phyloP scores from a whole-genome alignment of 2,888 invertebrate genomes.

The Polydesmus complanatus region DNA sequence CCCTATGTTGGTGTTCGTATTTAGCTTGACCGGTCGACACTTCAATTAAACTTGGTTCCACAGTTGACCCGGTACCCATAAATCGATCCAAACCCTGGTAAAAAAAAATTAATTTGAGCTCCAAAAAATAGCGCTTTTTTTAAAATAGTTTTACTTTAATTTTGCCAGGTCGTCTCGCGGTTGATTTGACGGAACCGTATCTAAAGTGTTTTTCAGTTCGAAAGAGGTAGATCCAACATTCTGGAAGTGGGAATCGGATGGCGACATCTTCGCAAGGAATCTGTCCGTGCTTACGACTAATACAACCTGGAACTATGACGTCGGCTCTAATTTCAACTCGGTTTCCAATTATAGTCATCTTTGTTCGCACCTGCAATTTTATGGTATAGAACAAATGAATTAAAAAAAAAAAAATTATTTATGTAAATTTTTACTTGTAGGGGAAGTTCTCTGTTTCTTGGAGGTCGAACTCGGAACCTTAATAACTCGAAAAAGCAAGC shows the following conservation, averaged over 20 bases:
- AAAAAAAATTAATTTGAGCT: too few relatives aligned
- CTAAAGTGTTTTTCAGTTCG: conserved; percentile 95
- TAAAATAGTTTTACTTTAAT: conserved; percentile 32
- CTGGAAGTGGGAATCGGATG: conserved; percentile 92
- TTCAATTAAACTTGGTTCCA: conserved; percentile 84
- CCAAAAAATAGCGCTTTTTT: neutral
- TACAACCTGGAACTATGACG: conserved; percentile 90
- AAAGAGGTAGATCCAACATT: conserved; percentile 98
- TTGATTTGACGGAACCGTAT: conserved; percentile 92
- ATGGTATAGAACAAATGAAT: conserved; percentile 9
- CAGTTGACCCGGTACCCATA: conserved; percentile 75
- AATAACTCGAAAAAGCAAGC: conserved; percentile 94
- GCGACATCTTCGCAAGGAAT: conserved; percentile 95
- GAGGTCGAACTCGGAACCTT: conserved; percentile 87
- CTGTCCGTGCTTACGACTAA: conserved; percentile 86
- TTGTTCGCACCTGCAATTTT: conserved; percentile 20
- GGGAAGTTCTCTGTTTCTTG: conserved; percentile 90
- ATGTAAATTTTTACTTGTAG: conserved; percentile 49
- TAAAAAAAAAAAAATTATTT: neutral
- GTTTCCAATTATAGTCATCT: conserved; percentile 26
- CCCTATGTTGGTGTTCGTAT: conserved; percentile 94
- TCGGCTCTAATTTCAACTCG: conserved; percentile 89
- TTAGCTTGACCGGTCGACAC: conserved; percentile 94
- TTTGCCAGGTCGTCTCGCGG: conserved; percentile 43
- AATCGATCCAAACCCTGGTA: conserved; percentile 65